Conservation (phyloP, 2,888 invertebrate species). For the Pristionchus exspectatus region DNA sequence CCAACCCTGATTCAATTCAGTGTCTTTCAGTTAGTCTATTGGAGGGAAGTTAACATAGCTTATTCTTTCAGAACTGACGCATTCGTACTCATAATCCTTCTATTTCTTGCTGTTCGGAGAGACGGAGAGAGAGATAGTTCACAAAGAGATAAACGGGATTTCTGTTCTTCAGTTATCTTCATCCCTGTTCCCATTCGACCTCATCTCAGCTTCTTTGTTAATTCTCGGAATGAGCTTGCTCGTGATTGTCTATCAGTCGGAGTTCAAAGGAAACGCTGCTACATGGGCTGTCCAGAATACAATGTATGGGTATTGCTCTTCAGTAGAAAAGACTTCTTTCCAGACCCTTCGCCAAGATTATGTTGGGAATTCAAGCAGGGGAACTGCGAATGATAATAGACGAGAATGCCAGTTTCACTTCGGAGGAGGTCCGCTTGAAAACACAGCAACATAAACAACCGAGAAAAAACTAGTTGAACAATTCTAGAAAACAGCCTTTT, state of each 20-base stretch:
- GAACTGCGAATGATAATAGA: not conserved
- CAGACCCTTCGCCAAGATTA: not conserved
- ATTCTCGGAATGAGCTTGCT: not conserved
- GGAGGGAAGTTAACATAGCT: not conserved
- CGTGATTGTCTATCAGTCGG: not conserved
- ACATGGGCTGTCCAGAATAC: not conserved
- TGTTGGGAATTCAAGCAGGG: not conserved
- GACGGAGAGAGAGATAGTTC: too few relatives aligned
- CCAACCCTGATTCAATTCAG: not conserved
- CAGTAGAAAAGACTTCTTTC: not conserved
- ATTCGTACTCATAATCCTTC: not conserved
- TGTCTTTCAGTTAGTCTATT: constrained; percentile 5
- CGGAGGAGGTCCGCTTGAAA: not conserved
- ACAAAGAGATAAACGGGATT: not conserved
- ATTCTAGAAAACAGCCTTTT: not conserved
- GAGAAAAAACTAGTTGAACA: not conserved
- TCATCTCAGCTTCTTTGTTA: not conserved
- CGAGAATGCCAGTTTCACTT: not conserved
- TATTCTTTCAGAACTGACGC: not conserved
- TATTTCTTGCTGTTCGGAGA: not conserved
- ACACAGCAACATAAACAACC: too few relatives aligned
- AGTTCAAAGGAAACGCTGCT: not conserved
- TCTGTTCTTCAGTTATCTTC: not conserved
- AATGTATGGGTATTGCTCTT: not conserved
- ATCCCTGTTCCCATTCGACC: not conserved